Conservation (phyloP, 2,888 invertebrate species). For the Dugesia japonica region DNA sequence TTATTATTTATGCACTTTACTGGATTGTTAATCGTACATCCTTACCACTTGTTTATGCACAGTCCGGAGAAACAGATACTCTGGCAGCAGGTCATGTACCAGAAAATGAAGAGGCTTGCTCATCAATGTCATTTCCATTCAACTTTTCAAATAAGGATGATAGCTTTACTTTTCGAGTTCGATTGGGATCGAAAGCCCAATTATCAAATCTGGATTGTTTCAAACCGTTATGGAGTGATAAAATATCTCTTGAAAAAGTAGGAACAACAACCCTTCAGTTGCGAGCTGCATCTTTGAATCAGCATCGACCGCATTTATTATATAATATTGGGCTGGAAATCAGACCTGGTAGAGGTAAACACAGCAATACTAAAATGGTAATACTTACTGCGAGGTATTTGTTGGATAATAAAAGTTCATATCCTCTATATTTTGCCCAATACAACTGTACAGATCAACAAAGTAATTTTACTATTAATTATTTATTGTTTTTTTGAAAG, state of each 20-base stretch:
- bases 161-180: constrained; percentile 45
- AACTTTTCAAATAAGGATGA: constrained; percentile 77
- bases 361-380: constrained; percentile 73
- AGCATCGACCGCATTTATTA: constrained; percentile 56
- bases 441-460: constrained; percentile 52
- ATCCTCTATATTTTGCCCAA: constrained; percentile 70
- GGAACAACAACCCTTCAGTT: constrained; percentile 47
- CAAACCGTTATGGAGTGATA: neutral
- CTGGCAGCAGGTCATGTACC: constrained; percentile 63
- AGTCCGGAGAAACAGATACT: constrained; percentile 54
- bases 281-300: constrained; percentile 53
- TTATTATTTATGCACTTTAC: constrained; percentile 61
- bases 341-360: constrained; percentile 68
- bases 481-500: too few species aligned
- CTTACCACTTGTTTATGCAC: constrained; percentile 78
- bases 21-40: constrained; percentile 93
- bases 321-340: constrained; percentile 76
- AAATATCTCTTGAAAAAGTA: neutral
- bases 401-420: constrained; percentile 68
- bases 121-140: constrained; percentile 77
- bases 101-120: constrained; percentile 81
- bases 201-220: neutral
- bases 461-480: too few species aligned
- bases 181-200: constrained; percentile 26
- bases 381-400: constrained; percentile 80